Conservation (phyloP, 2,888 invertebrate genomes). For the Myopa tessellatipennis region DNA sequence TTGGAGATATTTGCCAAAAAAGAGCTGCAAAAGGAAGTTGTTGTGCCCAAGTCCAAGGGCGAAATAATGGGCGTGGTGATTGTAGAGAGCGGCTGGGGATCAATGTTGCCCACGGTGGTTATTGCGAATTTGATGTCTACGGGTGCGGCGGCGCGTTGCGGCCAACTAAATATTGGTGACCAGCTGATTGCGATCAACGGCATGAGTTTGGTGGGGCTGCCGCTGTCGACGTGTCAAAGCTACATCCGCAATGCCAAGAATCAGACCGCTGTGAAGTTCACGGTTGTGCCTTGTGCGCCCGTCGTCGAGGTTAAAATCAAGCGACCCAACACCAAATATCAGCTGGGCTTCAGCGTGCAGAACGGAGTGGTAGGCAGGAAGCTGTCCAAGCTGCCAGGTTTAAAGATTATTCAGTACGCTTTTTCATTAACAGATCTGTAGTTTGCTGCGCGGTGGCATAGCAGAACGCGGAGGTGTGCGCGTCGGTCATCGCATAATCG, state of each 20-base stretch:
- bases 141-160: conserved; percentile 97
- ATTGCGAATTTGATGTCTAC: conserved; percentile 97
- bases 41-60: conserved; percentile 97
- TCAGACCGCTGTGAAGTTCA: conserved; percentile 98
- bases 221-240: conserved; percentile 96
- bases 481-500: conserved; percentile 99
- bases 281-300: conserved; percentile 98
- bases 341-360: conserved; percentile 99
- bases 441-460: conserved; percentile 96
- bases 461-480: conserved; percentile 98
- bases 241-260: conserved; percentile 99
- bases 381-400: neutral
- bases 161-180: conserved; percentile 98
- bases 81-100: conserved; percentile 99
- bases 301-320: conserved; percentile 99
- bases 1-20: conserved; percentile 99
- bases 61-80: conserved; percentile 98
- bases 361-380: conserved; percentile 89
- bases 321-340: conserved; percentile 99
- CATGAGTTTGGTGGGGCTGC: conserved; percentile 96
- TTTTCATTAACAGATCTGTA: conserved; percentile 83
- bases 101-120: conserved; percentile 99
- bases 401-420: neutral
- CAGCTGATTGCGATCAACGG: conserved; percentile 99
- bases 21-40: conserved; percentile 97